phyloP scores from a whole-genome alignment of 2,797 vertebrate genomes.

The Stomatorhinus walkeri region DNA sequence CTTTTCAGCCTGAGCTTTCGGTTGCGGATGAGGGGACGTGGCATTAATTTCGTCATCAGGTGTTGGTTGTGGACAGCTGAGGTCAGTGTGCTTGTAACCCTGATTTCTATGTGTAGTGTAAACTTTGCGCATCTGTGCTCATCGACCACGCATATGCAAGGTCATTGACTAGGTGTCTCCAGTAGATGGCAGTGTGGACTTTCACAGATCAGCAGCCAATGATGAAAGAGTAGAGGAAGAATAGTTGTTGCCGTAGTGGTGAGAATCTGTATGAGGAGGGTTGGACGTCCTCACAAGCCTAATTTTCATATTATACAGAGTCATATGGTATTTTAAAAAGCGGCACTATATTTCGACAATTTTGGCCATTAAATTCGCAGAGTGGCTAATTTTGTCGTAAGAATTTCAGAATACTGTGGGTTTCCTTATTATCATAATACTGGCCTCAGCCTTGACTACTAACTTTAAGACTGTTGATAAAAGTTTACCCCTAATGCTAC shows the following conservation, averaged over 20 bases:
- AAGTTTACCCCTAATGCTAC: not conserved
- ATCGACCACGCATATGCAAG: not conserved
- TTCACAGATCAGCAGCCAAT: not conserved
- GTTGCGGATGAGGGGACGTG: not conserved
- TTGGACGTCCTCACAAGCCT: not conserved
- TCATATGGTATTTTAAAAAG: not conserved
- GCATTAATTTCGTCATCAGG: not conserved
- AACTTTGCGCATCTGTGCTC: not conserved
- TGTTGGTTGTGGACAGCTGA: not conserved
- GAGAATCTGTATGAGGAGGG: not conserved
- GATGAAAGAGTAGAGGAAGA: not conserved
- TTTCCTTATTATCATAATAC: not conserved
- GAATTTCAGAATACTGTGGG: not conserved
- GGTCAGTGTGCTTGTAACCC: not conserved
- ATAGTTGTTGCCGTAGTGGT: not conserved
- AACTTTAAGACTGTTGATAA: not conserved
- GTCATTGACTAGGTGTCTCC: not conserved
- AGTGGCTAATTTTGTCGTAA: not conserved
- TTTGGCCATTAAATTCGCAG: not conserved
- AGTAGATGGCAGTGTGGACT: not conserved
- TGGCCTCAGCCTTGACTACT: not conserved
- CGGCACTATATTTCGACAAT: not conserved
- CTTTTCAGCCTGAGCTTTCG: not conserved
- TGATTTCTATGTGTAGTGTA: not conserved
- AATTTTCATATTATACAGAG: not conserved